Evolutionary conservation across 2,888 invertebrate species (phyloP), one percentile per base, ranked within the genome.

Genomic region (Aproaerema taeniolella): DNA sequence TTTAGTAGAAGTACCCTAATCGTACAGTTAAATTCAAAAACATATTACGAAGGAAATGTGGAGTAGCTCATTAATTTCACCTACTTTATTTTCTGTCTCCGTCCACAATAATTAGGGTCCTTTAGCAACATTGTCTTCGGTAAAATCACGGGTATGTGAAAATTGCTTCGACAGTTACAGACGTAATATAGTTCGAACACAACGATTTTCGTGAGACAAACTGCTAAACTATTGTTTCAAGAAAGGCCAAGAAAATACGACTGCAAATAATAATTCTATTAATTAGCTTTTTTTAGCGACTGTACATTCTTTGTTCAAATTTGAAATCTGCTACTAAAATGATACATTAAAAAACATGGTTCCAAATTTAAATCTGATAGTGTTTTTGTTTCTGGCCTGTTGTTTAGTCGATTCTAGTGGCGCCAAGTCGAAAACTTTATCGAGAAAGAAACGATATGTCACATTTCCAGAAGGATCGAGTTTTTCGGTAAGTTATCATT

Each of bases 391-490:
- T 10, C 49, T 24, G 25, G 52, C 42, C 10, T 58, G 29, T 47
- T 55, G 9, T 49, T 46, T 54, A 48, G 40, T 45, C 12, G 61
- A 58, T 35, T 51, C 62, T 9, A 43, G 51, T 39, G 3, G 41
- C 50, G 6, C 38, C 36, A 49, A 52, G 35, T 65, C 75, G 10
- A 82, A 67, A 48, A 55, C 82, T 50, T 72, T 91, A 46, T 88
- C 89, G 0, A 81, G 91, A 42, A 82, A 75, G 45, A 89, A 88
- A 53, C 81, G 92, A 55, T 92, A 91, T 58, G 87, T 92, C 9
- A 90, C 91, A 15, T 92, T 92, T 72, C 92, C 92, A 1, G 91
- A 92, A 66, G 92, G 91, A 10, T 89, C 91, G 8, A 90, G 90
- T 70, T 90, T 91, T 72, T 91, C 91, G 43, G 91, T 91, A 60